Evolutionary conservation across 2,797 vertebrate genomes (phyloP).

Genomic region (Acanthiza pusilla): DNA sequence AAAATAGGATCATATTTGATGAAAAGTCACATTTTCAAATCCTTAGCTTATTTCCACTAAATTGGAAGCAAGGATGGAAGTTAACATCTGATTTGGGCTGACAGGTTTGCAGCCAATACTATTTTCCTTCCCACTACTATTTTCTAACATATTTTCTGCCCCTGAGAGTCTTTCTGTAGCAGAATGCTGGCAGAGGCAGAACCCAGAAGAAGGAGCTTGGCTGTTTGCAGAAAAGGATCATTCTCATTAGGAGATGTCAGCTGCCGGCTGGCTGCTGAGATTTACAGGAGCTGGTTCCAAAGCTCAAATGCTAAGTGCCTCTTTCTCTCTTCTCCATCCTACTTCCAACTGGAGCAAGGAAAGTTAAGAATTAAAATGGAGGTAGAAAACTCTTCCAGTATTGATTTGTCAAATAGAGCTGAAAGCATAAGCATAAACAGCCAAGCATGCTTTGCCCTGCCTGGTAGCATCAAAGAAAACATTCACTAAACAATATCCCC

Average conservation of each 20-base stretch:
- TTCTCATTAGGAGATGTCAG: slow-evolving; percentile 39
- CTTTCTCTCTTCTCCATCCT: background rate
- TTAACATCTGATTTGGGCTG: slow-evolving; percentile 12
- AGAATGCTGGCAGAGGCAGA: background rate
- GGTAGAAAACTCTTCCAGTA: background rate
- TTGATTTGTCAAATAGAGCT: background rate
- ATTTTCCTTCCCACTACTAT: background rate
- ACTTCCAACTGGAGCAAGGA: background rate
- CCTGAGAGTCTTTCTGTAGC: background rate
- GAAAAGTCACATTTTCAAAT: slow-evolving; percentile 21
- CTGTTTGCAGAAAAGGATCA: background rate
- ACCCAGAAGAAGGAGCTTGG: slow-evolving; percentile 2
- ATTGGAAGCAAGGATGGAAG: background rate
- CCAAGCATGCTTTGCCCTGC: background rate
- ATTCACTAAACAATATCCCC: background rate
- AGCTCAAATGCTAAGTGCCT: background rate
- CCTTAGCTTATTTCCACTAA: background rate
- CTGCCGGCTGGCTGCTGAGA: background rate
- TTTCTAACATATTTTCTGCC: slow-evolving; percentile 2
- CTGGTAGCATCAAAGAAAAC: background rate
- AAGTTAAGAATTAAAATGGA: background rate
- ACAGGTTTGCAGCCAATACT: slow-evolving; percentile 13
- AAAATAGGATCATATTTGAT: background rate
- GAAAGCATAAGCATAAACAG: background rate
- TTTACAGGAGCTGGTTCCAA: slow-evolving; percentile 1